Conservation (phyloP, 2,113 vertebrate species). For the Sakesphorus luctuosus region DNA sequence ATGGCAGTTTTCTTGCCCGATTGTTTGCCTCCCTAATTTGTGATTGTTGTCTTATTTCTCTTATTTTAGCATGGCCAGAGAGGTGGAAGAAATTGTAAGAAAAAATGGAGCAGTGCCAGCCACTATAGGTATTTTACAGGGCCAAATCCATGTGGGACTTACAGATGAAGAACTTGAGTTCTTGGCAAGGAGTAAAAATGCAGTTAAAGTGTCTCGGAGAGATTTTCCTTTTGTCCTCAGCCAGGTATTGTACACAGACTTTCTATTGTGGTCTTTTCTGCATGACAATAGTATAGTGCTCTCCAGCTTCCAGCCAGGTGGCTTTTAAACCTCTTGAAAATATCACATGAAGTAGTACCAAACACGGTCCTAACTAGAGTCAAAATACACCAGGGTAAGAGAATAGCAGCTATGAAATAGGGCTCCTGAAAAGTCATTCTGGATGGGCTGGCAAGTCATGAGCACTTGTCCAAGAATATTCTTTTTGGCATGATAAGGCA, state of each 20-base stretch:
- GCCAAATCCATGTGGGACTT: constrained; percentile 84
- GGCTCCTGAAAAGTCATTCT: background rate
- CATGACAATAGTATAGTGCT: background rate
- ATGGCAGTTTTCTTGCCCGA: background rate
- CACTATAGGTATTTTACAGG: constrained; percentile 83
- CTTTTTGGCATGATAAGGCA: background rate
- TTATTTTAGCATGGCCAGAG: constrained; percentile 81
- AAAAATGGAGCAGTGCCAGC: constrained; percentile 84
- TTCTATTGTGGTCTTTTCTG: background rate
- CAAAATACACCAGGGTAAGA: background rate
- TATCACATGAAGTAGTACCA: background rate
- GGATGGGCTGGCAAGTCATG: background rate
- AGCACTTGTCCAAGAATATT: background rate
- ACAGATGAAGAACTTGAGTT: constrained; percentile 77
- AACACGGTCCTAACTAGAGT: background rate
- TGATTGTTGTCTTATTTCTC: background rate
- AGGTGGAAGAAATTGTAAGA: constrained; percentile 85
- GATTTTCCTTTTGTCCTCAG: constrained; percentile 86
- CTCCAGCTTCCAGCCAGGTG: background rate
- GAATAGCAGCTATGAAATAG: background rate
- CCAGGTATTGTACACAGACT: constrained; percentile 73
- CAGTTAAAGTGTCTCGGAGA: constrained; percentile 86
- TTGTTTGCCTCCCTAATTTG: background rate
- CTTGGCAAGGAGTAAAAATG: constrained; percentile 75
- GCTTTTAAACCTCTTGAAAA: background rate